A percentile compares a stretch with the other conserved stretches of the same genome.
These are phyloP conservation scores for Anticlea derivata DNA, from an alignment of 2,888 invertebrate species.

Conservation along the genomic window DNA sequence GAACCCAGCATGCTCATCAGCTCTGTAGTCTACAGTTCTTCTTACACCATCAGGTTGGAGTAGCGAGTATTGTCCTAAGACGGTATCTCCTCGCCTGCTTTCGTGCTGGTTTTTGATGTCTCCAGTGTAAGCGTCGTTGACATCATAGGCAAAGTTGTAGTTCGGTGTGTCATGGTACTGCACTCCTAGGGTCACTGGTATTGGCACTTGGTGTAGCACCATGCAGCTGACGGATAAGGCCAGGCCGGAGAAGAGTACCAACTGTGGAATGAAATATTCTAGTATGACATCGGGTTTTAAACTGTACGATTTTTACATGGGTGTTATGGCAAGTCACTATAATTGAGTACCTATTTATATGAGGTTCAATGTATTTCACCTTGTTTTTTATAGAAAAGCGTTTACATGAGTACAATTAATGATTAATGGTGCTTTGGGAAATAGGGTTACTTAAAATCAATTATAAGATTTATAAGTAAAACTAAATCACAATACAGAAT, in stretches of 20 bases:
- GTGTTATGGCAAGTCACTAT: too few species aligned
- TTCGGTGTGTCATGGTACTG: constrained; percentile 58
- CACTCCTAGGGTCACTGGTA: constrained; percentile 41
- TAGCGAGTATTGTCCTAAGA: constrained; percentile 81
- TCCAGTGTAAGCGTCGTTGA: constrained; percentile 80
- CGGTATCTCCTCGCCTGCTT: constrained; percentile 74
- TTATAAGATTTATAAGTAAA: too few species aligned
- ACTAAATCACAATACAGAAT: too few species aligned
- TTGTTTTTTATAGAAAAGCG: too few species aligned
- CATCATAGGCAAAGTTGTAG: constrained; percentile 82
- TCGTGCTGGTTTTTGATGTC: constrained; percentile 83
- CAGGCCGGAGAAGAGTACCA: constrained; percentile 46
- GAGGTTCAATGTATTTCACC: too few species aligned
- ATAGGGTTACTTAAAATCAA: too few species aligned
- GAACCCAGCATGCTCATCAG: constrained; percentile 80
- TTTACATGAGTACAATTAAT: too few species aligned
- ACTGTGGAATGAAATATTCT: constrained; percentile 24
- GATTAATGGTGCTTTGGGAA: too few species aligned
- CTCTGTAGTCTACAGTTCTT: constrained; percentile 82
- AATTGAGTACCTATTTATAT: too few species aligned
- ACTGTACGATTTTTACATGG: too few species aligned
- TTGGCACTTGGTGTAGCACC: constrained; percentile 57
- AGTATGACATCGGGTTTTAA: not conserved
- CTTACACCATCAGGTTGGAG: constrained; percentile 81
- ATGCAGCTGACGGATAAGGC: constrained; percentile 63